phyloP scores from a whole-genome alignment of 2,797 vertebrate genomes.

The Lophius americanus region DNA sequence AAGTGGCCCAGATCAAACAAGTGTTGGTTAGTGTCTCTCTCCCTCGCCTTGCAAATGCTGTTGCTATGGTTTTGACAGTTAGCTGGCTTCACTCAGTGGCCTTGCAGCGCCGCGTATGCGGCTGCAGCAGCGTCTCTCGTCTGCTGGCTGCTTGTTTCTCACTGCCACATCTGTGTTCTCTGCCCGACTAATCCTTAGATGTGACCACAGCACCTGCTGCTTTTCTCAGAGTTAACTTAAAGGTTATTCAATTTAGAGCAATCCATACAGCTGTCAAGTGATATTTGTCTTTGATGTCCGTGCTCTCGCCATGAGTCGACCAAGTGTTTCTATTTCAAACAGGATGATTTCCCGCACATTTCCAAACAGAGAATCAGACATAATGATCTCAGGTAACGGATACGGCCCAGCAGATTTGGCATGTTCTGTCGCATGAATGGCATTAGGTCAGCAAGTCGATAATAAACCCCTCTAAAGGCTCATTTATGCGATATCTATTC shows the following conservation, averaged over 20 bases:
- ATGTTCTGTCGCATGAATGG: slow-evolving; percentile 4
- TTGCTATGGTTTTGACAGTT: slow-evolving; percentile 79
- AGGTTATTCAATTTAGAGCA: slow-evolving; percentile 72
- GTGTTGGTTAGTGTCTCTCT: slow-evolving; percentile 45
- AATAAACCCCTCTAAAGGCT: too few relatives aligned
- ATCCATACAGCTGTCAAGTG: slow-evolving; percentile 63
- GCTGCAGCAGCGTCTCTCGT: slow-evolving; percentile 26
- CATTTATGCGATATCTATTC: too few relatives aligned
- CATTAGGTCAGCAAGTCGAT: too few relatives aligned
- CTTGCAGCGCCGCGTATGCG: slow-evolving; percentile 27
- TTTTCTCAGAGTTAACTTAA: slow-evolving; percentile 75
- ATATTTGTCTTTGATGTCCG: slow-evolving; percentile 46
- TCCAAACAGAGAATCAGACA: slow-evolving; percentile 1
- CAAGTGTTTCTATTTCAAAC: slow-evolving; percentile 1
- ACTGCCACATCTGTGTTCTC: slow-evolving; percentile 70
- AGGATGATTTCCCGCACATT: slow-evolving; percentile 1
- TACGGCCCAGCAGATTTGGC: slow-evolving; percentile 19
- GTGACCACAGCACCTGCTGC: slow-evolving; percentile 75
- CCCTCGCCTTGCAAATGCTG: slow-evolving; percentile 65
- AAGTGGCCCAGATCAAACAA: slow-evolving; percentile 50
- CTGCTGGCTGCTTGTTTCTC: slow-evolving; percentile 43
- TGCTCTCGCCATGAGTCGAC: slow-evolving; percentile 11
- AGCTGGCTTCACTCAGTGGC: slow-evolving; percentile 62
- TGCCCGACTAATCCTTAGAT: slow-evolving; percentile 65
- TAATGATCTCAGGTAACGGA: slow-evolving; percentile 19